Evolutionary conservation across 1,140 invertebrate genomes (phyloP), one percentile per base, ranked within the genome.

Genomic region (Pissodes strobi): DNA sequence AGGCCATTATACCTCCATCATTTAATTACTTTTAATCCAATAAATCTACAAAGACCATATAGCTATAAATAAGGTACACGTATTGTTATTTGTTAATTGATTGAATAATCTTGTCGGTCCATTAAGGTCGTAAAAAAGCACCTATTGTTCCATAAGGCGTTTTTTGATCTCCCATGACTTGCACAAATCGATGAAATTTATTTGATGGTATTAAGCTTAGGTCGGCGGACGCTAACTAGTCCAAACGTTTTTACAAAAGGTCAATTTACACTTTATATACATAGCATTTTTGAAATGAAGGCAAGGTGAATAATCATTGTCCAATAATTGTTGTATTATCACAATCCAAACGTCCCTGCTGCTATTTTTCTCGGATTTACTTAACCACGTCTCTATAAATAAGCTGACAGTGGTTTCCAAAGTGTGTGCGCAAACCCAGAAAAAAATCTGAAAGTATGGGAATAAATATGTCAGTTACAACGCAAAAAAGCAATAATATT

Each of bases 11-110:
- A 38, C 12, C 5, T 30, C 15, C 2, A 17, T 53, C 51, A 37
- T 53, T 38, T 53, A 53, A 53, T 53, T 53, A 53, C 51, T 53
- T 38, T 38, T 34, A 53, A 53, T 53, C 51, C 27, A 53, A 53
- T 53, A 53, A 53, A 53, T 18, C 30, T 21, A 34, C 30, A 43
- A 27, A 45, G 25, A 12, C 34, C 49, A 12, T 62, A 19, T 18
- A 17, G 15, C 49, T 21, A 43, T 51, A 49, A 55, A 63, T 56
- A 48, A 53, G 25, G 39, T 55, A 63, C 59, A 27, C 19, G 43
- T 49, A 56, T 63, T 63, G 60, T 63, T 63, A 37, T 39, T 56
- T 37, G 22, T 57, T 64, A 64, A 64, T 64, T 64, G 62, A 64
- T 64, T 64, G 62, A 57, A 57, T 49, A 39, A 51, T 56, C 51